A percentile compares a stretch with the other conserved stretches of the same genome.
Conservation (phyloP, 2,797 vertebrate genomes). For the Serranus cabrilla region DNA sequence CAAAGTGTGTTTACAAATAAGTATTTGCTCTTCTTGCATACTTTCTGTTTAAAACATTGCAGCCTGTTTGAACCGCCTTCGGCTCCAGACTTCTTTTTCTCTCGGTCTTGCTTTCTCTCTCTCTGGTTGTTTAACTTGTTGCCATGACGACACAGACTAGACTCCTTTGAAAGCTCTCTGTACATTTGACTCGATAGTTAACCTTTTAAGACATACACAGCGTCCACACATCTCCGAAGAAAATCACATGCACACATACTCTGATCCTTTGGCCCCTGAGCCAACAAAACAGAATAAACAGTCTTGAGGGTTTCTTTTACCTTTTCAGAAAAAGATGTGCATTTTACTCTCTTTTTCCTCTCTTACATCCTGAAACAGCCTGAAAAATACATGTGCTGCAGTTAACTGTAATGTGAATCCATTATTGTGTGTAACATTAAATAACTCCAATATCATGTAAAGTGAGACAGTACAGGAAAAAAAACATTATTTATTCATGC, state of each 20-base stretch:
- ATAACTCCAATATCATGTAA: background rate
- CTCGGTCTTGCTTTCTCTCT: background rate
- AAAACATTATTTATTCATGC: no score
- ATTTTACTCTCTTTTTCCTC: background rate
- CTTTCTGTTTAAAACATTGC: constrained; percentile 7
- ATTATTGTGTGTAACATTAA: background rate
- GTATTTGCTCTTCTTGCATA: constrained; percentile 9
- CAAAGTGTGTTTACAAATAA: constrained; percentile 31
- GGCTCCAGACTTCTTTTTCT: background rate
- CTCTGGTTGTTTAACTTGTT: constrained; percentile 39
- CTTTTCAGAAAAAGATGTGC: background rate
- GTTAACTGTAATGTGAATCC: background rate
- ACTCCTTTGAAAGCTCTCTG: background rate
- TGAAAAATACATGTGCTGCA: background rate
- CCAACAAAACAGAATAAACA: background rate
- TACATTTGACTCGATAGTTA: constrained; percentile 49
- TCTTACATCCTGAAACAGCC: background rate
- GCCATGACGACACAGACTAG: constrained; percentile 29
- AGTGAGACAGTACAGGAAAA: no score
- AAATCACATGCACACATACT: background rate
- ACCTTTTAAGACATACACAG: constrained; percentile 48
- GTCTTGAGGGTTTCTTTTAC: background rate
- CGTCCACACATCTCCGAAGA: background rate
- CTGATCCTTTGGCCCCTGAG: constrained; percentile 3
- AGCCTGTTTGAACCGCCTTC: background rate